Conservation (phyloP, 2,113 vertebrate species). For the Heterotis niloticus region DNA sequence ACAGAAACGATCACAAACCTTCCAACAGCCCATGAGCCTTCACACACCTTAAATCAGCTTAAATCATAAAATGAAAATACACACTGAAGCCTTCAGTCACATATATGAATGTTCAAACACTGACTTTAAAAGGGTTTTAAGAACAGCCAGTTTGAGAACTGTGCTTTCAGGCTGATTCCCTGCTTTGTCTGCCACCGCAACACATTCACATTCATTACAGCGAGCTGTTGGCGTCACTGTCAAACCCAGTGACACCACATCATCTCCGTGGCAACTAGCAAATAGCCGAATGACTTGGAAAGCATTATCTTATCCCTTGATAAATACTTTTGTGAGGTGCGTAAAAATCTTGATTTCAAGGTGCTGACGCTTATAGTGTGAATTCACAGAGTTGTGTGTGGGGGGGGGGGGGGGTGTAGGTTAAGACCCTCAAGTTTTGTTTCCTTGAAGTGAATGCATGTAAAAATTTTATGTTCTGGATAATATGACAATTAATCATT, state of each 20-base stretch:
- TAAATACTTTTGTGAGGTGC: neutral
- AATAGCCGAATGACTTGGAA: constrained; percentile 6
- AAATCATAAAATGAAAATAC: no score
- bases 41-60: constrained; percentile 1
- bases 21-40: no score
- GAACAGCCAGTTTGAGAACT: neutral
- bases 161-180: neutral
- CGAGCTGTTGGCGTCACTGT: neutral
- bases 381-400: no score
- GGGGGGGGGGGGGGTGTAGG: neutral
- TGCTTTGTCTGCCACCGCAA: neutral
- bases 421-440: neutral
- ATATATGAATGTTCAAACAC: neutral
- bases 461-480: neutral
- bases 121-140: neutral
- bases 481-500: neutral
- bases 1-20: neutral
- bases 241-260: neutral
- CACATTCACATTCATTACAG: neutral
- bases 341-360: neutral
- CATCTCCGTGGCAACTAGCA: constrained; percentile 9
- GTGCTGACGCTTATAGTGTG: neutral
- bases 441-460: neutral
- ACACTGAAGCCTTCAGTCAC: no score
- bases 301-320: neutral